Conservation (phyloP, 1,140 invertebrate genomes). For the Holcopasites calliopsidis region DNA sequence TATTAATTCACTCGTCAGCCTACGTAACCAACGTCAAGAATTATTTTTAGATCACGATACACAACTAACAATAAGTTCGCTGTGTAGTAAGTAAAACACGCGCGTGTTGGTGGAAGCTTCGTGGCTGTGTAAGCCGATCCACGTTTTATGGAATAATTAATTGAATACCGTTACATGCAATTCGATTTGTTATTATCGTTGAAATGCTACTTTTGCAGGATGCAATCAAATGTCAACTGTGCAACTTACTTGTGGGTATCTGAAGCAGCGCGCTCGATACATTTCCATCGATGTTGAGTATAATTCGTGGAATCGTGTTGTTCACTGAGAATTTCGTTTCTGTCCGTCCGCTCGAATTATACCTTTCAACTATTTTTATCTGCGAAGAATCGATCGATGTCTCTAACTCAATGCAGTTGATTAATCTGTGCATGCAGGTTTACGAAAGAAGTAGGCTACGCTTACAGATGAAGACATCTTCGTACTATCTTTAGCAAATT, state of each 20-base stretch:
- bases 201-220: neutral
- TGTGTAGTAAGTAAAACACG: neutral
- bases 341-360: conserved; percentile 38
- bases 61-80: neutral
- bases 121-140: neutral
- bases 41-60: conserved; percentile 38
- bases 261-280: conserved; percentile 60
- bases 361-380: conserved; percentile 2
- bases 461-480: too few species aligned
- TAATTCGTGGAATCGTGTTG: conserved; percentile 39
- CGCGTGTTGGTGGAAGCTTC: neutral
- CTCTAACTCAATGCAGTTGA: neutral
- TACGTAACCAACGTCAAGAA: neutral
- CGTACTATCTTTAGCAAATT: too few species aligned
- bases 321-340: conserved; percentile 62
- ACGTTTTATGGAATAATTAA: neutral
- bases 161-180: too few species aligned
- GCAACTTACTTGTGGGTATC: conserved; percentile 65
- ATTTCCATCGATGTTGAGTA: conserved; percentile 63
- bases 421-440: too few species aligned
- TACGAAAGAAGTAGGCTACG: too few species aligned
- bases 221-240: neutral
- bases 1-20: neutral
- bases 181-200: too few species aligned
- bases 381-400: neutral